Evolutionary conservation across 2,797 vertebrate genomes (phyloP), one percentile per base, ranked within the genome.

Genomic region (Crenuchus spilurus): DNA sequence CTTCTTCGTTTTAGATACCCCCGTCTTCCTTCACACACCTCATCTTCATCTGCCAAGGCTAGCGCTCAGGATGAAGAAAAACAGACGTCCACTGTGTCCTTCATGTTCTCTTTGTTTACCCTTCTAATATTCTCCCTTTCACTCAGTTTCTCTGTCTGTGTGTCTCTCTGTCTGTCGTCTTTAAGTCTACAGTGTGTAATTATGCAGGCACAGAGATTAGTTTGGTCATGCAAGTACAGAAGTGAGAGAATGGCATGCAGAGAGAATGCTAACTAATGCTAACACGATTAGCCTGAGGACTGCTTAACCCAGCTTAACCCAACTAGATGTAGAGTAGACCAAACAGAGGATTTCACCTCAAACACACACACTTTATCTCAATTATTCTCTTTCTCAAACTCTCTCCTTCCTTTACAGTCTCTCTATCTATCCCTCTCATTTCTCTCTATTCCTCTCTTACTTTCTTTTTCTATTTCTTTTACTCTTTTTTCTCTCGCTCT

Each of bases 161-260:
- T 18, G 10, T 67, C 48, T 57, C 39, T 5, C 5, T 55, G 51
- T 44, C 48, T 57, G 39, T n/a, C 35, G 3, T 48, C 24, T 58
- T 70, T 48, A 37, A 4, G 35, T 10, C 4, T 37, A 10, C 4
- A 37, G 35, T 4, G 35, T 4, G 35, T 4, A 10, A n/a, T n/a
- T n/a, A 37, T 4, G 30, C 39, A 64, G 13, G n/a, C 2, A 42
- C 28, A 61, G 46, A 44, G 60, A 72, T 68, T 55, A 61, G 69
- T 60, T 42, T 61, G 39, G 52, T 78, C 41, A 64, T 64, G 65
- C 65, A 24, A 78, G 70, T 69, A 28, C 35, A 42, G 28, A 18
- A 44, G 46, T 62, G 39, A 52, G 52, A 68, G 61, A 61, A 30
- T 68, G 35, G 11, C 67, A 62, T 49, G 54, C 26, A 30, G 37